Evolutionary conservation across 37 sponge, comb jelly and placozoan genomes (phyloP), one percentile per base, ranked within the genome.

Genomic region (Axinella damicornis): DNA sequence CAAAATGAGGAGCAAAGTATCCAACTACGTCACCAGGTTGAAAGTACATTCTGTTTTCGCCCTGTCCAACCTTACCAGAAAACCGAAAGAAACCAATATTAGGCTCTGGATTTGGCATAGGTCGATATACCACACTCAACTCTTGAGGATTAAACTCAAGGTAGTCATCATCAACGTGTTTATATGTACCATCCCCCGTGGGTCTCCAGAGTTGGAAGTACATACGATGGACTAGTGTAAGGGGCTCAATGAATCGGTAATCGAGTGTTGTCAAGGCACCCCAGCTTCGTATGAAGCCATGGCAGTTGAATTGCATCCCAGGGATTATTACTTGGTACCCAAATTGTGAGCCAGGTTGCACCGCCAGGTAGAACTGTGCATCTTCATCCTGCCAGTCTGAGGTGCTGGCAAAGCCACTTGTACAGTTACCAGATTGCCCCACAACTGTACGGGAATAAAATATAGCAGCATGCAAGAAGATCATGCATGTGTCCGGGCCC

Each of bases 171-270:
- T 76, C 84, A 32, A 84, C 55, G 0, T 74, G 46, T 6, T 53
- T 32, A 62, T 64, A 78, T 16, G 12, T 0, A 5, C 78, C 76
- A 74, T 74, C 22, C 24, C 31, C 56, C 2, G 18, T 61, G 17
- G 76, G 82, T 37, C 88, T 80, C 88, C 82, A 88, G 12, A 88
- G 53, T 32, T 74, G 82, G 20, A 86, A 59, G 40, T 34, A 22
- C 36, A 88, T 2, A 0, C 28, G 22, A 39, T 74, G 71, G 17
- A 46, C 6, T 28, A 65, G 5, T 35, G 21, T 27, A 31, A 17
- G 5, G 33, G 35, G 0, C 18, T 14, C 22, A 2, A 17, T 53
- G 22, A 61, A 4, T 11, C 0, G 5, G 18, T 27, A 13, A 19
- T 17, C 0, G 57, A 69, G 21, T 53, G 31, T 25, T 20, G 63